phyloP scores from a whole-genome alignment of 2,888 invertebrate genomes.

The Agrochola macilenta region DNA sequence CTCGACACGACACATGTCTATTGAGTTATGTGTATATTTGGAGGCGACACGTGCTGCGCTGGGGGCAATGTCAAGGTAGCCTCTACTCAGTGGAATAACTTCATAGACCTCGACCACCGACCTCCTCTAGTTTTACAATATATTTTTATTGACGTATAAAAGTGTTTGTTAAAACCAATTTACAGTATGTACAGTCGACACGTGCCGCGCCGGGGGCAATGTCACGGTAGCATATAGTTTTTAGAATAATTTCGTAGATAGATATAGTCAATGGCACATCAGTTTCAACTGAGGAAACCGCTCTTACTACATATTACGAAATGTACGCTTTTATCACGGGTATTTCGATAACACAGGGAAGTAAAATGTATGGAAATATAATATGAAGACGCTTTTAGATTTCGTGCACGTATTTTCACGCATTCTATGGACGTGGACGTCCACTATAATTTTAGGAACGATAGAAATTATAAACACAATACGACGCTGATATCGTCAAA shows the following conservation, averaged over 20 bases:
- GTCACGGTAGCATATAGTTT: slow-evolving; percentile 3
- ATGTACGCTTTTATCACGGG: neutral
- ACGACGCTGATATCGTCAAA: too few species aligned
- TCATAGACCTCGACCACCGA: neutral
- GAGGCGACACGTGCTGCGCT: slow-evolving; percentile 23
- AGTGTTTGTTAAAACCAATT: too few species aligned
- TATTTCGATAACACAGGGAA: too few species aligned
- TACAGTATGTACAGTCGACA: neutral
- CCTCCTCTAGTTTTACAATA: too few species aligned
- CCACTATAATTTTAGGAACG: too few species aligned
- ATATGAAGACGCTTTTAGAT: too few species aligned
- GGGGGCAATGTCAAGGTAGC: slow-evolving; percentile 36
- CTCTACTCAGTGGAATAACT: neutral
- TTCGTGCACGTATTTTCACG: too few species aligned
- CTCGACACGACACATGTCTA: slow-evolving; percentile 52
- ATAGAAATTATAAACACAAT: too few species aligned
- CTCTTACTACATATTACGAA: neutral
- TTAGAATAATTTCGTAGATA: neutral
- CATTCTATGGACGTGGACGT: too few species aligned
- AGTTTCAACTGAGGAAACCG: neutral
- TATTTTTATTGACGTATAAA: too few species aligned
- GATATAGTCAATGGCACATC: neutral
- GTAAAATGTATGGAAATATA: too few species aligned
- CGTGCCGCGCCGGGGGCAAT: slow-evolving; percentile 39
- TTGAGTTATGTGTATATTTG: slow-evolving; percentile 41